phyloP scores from a whole-genome alignment of 2,888 invertebrate species.

The Volucella inanis region DNA sequence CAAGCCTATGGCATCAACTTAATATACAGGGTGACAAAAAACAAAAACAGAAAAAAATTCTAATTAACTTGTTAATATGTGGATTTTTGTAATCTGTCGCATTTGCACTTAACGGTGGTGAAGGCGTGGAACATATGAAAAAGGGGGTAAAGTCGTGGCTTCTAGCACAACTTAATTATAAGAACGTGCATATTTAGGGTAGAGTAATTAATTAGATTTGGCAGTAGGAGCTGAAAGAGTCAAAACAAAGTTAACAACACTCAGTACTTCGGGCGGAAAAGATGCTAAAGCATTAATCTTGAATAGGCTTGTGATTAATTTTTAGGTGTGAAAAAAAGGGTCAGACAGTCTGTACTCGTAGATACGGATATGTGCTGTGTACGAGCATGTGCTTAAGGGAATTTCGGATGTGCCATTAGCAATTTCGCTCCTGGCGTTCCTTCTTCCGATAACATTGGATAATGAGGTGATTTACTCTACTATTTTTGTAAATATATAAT shows the following conservation, averaged over 20 bases:
- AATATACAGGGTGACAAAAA: background rate
- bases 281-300: slow-evolving; percentile 45
- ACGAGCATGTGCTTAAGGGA: too few species aligned
- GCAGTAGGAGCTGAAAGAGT: background rate
- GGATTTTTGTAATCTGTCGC: slow-evolving; percentile 45
- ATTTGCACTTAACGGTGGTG: slow-evolving; percentile 24
- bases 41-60: slow-evolving; percentile 25
- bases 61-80: slow-evolving; percentile 67
- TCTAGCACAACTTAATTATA: slow-evolving; percentile 56
- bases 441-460: background rate
- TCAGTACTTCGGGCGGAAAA: background rate
- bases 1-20: background rate
- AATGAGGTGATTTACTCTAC: slow-evolving; percentile 40
- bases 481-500: slow-evolving; percentile 45
- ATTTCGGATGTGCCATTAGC: too few species aligned
- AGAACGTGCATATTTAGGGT: slow-evolving; percentile 5
- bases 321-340: slow-evolving; percentile 12
- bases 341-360: background rate
- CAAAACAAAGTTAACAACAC: background rate
- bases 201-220: slow-evolving; percentile 59
- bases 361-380: too few species aligned
- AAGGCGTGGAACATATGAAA: slow-evolving; percentile 23
- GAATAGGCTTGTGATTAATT: slow-evolving; percentile 51
- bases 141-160: slow-evolving; percentile 25
- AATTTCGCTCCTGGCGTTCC: too few species aligned